Evolutionary conservation across 2,888 invertebrate species (phyloP).

Genomic region (Autographa gamma): DNA sequence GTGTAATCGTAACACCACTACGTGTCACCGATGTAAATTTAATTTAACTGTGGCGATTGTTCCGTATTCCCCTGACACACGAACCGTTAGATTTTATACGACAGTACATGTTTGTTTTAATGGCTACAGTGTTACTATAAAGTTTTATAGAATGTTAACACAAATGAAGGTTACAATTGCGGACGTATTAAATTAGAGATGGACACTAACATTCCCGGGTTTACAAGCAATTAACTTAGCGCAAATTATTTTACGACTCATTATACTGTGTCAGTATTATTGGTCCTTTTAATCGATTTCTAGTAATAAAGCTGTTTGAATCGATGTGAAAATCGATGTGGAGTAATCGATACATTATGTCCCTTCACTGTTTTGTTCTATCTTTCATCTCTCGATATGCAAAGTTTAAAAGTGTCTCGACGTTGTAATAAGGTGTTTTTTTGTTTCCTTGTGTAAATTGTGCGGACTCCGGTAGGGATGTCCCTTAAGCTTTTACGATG

Average conservation of each 20-base stretch:
- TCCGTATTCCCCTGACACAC: slow-evolving; percentile 62
- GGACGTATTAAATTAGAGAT: slow-evolving; percentile 56
- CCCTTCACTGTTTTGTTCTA: slow-evolving; percentile 59
- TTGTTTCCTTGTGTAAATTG: slow-evolving; percentile 25
- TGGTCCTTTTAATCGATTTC: slow-evolving; percentile 36
- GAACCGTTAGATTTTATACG: slow-evolving; percentile 65
- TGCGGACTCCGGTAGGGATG: slow-evolving; percentile 52
- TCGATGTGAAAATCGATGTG: slow-evolving; percentile 28
- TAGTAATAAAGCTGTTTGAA: slow-evolving; percentile 34
- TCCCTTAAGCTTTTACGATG: slow-evolving; percentile 54
- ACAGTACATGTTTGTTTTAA: slow-evolving; percentile 59
- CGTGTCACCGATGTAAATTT: slow-evolving; percentile 71
- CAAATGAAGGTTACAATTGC: slow-evolving; percentile 61
- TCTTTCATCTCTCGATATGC: slow-evolving; percentile 37
- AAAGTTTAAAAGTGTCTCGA: slow-evolving; percentile 19
- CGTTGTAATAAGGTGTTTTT: slow-evolving; percentile 21
- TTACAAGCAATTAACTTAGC: slow-evolving; percentile 61
- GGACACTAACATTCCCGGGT: slow-evolving; percentile 53
- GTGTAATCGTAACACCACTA: slow-evolving; percentile 65
- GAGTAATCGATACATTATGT: slow-evolving; percentile 56
- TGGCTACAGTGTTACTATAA: slow-evolving; percentile 55
- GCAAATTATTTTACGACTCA: slow-evolving; percentile 59
- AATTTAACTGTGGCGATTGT: slow-evolving; percentile 64
- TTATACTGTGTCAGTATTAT: slow-evolving; percentile 51
- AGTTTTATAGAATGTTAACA: slow-evolving; percentile 62